Evolutionary conservation across 2,888 invertebrate genomes (phyloP).

Genomic region (Electrophaes corylata): DNA sequence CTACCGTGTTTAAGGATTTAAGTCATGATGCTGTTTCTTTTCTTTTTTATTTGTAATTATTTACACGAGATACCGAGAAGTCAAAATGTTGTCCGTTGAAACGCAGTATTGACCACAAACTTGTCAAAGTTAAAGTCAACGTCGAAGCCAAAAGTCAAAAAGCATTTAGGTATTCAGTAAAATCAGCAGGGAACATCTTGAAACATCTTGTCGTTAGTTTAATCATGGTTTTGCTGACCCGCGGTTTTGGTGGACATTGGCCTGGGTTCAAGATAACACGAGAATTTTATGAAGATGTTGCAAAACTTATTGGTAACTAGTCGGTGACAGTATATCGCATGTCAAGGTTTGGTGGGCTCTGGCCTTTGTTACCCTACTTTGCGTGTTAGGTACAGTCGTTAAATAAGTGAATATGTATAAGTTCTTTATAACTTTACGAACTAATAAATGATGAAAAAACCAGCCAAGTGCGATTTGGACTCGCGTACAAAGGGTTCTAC

Average conservation of each 20-base stretch:
- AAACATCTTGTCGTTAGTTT: not conserved
- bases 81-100: too few relatives aligned
- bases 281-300: constrained; percentile 9
- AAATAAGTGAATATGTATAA: not conserved
- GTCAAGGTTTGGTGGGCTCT: constrained; percentile 14
- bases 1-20: too few relatives aligned
- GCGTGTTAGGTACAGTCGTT: not conserved
- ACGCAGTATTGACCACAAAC: too few relatives aligned
- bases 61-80: too few relatives aligned
- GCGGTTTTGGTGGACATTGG: not conserved
- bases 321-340: constrained; percentile 4
- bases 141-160: not conserved
- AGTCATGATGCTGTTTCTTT: too few relatives aligned
- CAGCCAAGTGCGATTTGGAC: too few relatives aligned
- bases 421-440: too few relatives aligned
- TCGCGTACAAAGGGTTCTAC: too few relatives aligned
- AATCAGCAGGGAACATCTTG: not conserved
- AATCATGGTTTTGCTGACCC: not conserved
- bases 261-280: not conserved
- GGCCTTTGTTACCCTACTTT: constrained; percentile 12
- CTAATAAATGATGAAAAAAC: too few relatives aligned
- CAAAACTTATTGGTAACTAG: constrained; percentile 8
- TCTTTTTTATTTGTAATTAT: too few relatives aligned
- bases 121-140: too few relatives aligned
- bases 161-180: too few relatives aligned